Conservation (phyloP, 2,888 invertebrate genomes). For the Eupithecia insigniata region DNA sequence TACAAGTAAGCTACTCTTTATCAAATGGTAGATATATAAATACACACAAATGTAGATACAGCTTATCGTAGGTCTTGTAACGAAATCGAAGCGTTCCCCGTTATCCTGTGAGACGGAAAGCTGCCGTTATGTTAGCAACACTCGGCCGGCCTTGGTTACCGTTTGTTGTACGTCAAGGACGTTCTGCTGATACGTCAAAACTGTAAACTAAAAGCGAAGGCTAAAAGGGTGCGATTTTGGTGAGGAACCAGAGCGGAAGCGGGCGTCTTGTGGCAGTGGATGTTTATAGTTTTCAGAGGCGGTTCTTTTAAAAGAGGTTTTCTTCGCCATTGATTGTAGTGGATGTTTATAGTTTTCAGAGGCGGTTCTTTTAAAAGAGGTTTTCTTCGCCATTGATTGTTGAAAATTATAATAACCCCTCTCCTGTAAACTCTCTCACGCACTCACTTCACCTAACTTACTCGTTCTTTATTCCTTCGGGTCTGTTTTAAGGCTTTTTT, state of each 20-base stretch:
- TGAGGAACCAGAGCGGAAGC: neutral
- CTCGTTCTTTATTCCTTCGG: no score
- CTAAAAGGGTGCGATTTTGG: neutral
- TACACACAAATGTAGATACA: neutral
- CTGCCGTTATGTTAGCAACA: slow-evolving; percentile 65
- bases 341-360: neutral
- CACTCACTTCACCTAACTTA: no score
- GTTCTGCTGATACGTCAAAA: slow-evolving; percentile 2
- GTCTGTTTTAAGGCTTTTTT: no score
- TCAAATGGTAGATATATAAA: neutral
- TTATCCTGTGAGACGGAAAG: slow-evolving; percentile 82
- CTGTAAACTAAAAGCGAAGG: neutral
- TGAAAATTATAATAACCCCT: neutral
- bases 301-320: neutral
- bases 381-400: neutral
- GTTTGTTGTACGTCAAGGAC: slow-evolving; percentile 28
- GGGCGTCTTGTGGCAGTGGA: neutral
- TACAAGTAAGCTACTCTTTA: neutral
- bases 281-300: neutral
- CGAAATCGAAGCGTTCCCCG: slow-evolving; percentile 83
- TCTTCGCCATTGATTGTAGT: neutral
- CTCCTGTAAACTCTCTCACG: no score
- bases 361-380: neutral
- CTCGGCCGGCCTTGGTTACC: slow-evolving; percentile 27
- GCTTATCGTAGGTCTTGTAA: slow-evolving; percentile 15